Evolutionary conservation across 1,140 invertebrate genomes (phyloP).

Genomic region (Orchesella cincta): DNA sequence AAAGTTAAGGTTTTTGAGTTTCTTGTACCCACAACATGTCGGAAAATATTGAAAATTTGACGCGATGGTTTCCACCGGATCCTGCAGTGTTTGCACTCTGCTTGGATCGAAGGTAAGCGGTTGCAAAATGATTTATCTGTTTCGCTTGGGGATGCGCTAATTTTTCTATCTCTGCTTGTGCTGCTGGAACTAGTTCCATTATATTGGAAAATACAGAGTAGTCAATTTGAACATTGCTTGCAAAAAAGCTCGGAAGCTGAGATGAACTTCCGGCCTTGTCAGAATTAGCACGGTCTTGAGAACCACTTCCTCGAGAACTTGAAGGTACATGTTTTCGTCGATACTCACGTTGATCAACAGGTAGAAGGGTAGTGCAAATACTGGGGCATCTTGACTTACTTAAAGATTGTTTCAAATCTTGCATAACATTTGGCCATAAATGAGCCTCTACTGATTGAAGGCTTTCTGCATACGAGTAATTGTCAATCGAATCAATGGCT

Average conservation of each 20-base stretch:
- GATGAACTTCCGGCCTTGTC: neutral
- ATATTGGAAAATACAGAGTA: neutral
- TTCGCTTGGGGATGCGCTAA: neutral
- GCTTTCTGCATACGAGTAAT: neutral
- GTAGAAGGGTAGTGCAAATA: neutral
- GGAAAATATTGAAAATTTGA: constrained; percentile 42
- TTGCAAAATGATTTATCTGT: constrained; percentile 1
- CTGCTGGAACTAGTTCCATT: neutral
- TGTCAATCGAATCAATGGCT: constrained; percentile 35
- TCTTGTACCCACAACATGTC: constrained; percentile 38
- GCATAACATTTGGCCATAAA: constrained; percentile 2
- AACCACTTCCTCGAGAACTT: neutral
- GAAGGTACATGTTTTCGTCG: neutral
- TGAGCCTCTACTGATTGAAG: neutral
- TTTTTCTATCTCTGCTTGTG: neutral
- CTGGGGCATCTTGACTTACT: neutral
- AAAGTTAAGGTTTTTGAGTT: too few relatives aligned
- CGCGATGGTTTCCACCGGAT: constrained; percentile 35
- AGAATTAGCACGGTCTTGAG: neutral
- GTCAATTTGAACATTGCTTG: neutral
- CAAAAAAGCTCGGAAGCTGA: neutral
- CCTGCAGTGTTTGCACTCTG: constrained; percentile 36
- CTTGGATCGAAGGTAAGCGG: constrained; percentile 39
- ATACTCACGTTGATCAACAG: neutral
- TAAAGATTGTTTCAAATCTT: neutral